Evolutionary conservation across 1,140 invertebrate species (phyloP), one percentile per base, ranked within the genome.

Genomic region (Olivierus martensii): DNA sequence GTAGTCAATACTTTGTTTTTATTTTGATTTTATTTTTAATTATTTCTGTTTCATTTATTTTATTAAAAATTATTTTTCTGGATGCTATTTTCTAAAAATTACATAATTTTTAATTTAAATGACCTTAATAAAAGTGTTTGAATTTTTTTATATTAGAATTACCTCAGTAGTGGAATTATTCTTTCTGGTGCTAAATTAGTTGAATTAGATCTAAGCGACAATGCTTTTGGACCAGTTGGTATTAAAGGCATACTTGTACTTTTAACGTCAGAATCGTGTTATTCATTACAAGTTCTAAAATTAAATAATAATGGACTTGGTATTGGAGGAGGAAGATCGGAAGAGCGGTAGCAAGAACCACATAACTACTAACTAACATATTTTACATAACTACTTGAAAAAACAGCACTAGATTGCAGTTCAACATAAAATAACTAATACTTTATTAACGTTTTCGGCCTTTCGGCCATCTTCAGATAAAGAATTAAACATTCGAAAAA

Each of bases 241-340:
- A 84, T 97, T 46, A 75, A 83, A 58, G 91, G 90, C 4, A 72
- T 99, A 42, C 81, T 82, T n/a, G 77, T 81, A 17, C 75, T 98
- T 12, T 69, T 99, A 12, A 79, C 79, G 54, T 92, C 88, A 45
- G 75, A 79, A 3, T 78, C 83, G 0, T 95, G 91, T 66, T 91
- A 81, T 61, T 78, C 82, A 3, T 71, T 79, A 22, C 73, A 87
- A 70, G 82, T 85, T 66, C 69, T 99, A 0, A 73, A 80, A 34
- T 72, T 98, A 0, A 95, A 96, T 62, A 99, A 98, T 66, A 96
- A 94, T 71, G 94, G 95, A 5, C 73, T 98, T 18, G 94, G 94
- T 34, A 87, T 89, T 55, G 78, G 79, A 6, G 94, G 93, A 22
- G 92, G 87, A 19, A 81, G 81, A 64, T n/a, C n/a, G n/a, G n/a